Evolutionary conservation across 2,888 invertebrate genomes (phyloP).

Genomic region (Scrobipalpa atriplicella): DNA sequence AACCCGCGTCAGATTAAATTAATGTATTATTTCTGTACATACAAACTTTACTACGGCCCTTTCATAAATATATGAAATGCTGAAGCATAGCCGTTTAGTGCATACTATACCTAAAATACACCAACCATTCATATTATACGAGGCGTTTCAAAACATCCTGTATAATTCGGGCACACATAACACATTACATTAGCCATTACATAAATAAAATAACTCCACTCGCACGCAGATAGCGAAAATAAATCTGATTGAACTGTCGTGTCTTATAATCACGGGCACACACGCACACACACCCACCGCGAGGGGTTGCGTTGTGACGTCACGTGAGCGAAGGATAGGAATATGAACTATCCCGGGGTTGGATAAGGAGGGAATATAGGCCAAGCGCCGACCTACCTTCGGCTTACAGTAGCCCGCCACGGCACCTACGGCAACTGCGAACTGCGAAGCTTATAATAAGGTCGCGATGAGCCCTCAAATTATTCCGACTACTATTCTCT

Average conservation of each 20-base stretch:
- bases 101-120: too few species aligned
- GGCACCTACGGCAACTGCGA: conserved; percentile 59
- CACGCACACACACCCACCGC: conserved; percentile 55
- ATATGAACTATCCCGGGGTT: conserved; percentile 38
- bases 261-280: conserved; percentile 50
- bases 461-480: conserved; percentile 52
- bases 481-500: conserved; percentile 37
- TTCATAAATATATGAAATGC: too few species aligned
- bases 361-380: conserved; percentile 74
- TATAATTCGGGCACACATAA: background rate
- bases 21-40: too few species aligned
- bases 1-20: too few species aligned
- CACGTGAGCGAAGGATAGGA: conserved; percentile 61
- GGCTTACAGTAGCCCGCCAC: conserved; percentile 63
- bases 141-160: too few species aligned
- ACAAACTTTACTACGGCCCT: too few species aligned
- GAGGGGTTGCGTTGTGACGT: conserved; percentile 74
- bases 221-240: conserved; percentile 31
- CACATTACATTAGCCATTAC: background rate
- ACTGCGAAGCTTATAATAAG: conserved; percentile 61
- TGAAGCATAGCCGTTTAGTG: too few species aligned
- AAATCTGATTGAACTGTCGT: conserved; percentile 40
- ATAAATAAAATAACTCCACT: conserved; percentile 10
- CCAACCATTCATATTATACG: too few species aligned
- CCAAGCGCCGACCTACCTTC: conserved; percentile 79